Conservation (phyloP, 92 coral and sea anemone species). For the Phymanthus crucifer region DNA sequence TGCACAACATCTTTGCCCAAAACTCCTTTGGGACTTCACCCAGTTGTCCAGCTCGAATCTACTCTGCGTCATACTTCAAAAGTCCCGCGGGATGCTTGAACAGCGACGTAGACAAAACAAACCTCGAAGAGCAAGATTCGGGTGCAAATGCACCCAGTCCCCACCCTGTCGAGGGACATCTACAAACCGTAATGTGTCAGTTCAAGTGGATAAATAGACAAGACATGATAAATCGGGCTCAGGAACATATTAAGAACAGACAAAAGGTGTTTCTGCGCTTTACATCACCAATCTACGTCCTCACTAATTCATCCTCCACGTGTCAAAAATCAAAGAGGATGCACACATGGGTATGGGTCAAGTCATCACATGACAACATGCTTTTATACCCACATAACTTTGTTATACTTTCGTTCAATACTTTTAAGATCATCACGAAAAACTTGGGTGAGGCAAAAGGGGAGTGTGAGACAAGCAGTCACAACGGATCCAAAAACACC, state of each 20-base stretch:
- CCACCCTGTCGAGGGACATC: no score
- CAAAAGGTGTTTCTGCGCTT: constrained; percentile 50
- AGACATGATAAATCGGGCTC: constrained; percentile 23
- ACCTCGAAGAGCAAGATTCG: no score
- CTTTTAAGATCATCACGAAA: constrained; percentile 41
- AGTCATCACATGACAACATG: constrained; percentile 45
- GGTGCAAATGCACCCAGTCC: no score
- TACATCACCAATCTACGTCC: constrained; percentile 32
- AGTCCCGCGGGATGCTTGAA: not conserved
- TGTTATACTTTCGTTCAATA: constrained; percentile 41
- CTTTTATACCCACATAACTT: constrained; percentile 51
- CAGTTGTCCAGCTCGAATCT: constrained; percentile 3
- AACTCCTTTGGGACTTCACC: not conserved
- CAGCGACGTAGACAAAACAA: not conserved
- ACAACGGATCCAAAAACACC: constrained; percentile 6
- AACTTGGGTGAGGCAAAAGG: not conserved
- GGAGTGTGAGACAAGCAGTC: constrained; percentile 6
- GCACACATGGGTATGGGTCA: constrained; percentile 55
- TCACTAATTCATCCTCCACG: not conserved
- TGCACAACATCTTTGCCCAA: not conserved
- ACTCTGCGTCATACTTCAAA: not conserved
- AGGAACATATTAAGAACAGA: constrained; percentile 39
- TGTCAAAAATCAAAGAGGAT: constrained; percentile 9
- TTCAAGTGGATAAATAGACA: constrained; percentile 45
- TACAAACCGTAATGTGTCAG: constrained; percentile 10